Base-by-base conservation (phyloP, 2,797 vertebrate genomes). In the Holocentrus rufus region DNA sequence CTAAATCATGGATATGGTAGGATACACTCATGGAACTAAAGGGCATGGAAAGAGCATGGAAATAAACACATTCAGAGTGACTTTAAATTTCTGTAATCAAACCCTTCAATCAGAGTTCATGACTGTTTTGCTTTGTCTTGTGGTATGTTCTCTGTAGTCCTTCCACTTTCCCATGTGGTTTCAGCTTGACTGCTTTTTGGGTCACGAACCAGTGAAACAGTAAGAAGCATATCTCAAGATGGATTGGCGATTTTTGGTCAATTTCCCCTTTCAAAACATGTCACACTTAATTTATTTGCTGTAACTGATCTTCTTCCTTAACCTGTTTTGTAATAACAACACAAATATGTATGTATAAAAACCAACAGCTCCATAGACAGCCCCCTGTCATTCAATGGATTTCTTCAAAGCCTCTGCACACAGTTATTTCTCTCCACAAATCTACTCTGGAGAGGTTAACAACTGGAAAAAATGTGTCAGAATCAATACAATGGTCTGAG, bases 341-440 rank as follows among this genome's bases (percentile, higher is more conserved):
- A 82, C 82, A 80, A 92, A 88, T 86, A 87, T 91, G 84, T 85
- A 82, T 87, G 83, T 80, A 87, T 90, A 84, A 88, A 90, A 89
- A 92, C 90, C 85, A 86, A 87, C 89, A 88, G 74, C 75, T 85
- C 78, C 80, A 87, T 88, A 87, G 82, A 88, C 77, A 75, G 60
- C 68, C 9, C 57, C 58, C 72, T 66, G 13, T 54, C 54, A 79
- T 64, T 76, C 65, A 75, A 53, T 76, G 66, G 72, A 73, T 69
- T 83, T 65, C 44, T 76, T 64, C 65, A 58, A 55, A 66, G 72
- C n/a, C 55, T 53, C 22, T 34, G 65, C 52, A 63, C 42, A 59
- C 59, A 56, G 59, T 52, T 54, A 31, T 62, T 61, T 60, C 75
- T 77, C 76, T 79, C 25, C 8, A 10, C 36, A 11, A 39, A 68